Percentiles rank a stretch among this genome's conserved stretches.
Conservation (phyloP, 1,140 invertebrate species). For the Drosophila repletoides region DNA sequence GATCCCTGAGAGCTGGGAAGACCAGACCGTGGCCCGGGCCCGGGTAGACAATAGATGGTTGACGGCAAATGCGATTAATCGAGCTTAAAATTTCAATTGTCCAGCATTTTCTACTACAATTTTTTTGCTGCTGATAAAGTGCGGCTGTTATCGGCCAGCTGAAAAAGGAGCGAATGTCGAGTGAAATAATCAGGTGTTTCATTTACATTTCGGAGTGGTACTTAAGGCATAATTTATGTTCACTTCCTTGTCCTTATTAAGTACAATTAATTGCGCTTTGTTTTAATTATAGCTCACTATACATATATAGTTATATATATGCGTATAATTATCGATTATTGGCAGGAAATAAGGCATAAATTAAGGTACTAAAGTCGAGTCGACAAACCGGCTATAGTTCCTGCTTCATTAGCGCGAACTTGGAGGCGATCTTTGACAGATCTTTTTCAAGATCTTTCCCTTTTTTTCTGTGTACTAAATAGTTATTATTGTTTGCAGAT, state of each 20-base stretch:
- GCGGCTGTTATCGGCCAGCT: conserved; percentile 33
- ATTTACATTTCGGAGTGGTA: background rate
- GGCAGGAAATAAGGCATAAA: conserved; percentile 62
- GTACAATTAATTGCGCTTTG: conserved; percentile 39
- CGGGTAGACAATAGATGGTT: conserved; percentile 12
- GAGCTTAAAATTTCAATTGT: conserved; percentile 51
- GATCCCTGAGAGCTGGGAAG: conserved; percentile 30
- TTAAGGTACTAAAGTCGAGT: conserved; percentile 43
- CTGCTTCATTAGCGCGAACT: conserved; percentile 53
- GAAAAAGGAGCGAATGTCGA: background rate
- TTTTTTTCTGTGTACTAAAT: conserved; percentile 18
- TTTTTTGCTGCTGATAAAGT: conserved; percentile 41
- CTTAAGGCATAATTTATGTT: conserved; percentile 36
- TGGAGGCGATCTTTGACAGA: conserved; percentile 20
- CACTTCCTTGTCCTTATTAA: conserved; percentile 34
- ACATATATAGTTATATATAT: conserved; percentile 27
- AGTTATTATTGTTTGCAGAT: conserved; percentile 46
- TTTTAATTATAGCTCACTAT: conserved; percentile 35
- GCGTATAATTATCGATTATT: conserved; percentile 5
- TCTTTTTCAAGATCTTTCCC: too few species aligned
- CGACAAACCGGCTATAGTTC: conserved; percentile 34
- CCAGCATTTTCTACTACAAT: conserved; percentile 11
- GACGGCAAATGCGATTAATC: conserved; percentile 43
- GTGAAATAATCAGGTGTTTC: background rate
- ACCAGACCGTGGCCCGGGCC: background rate